Percentiles rank a stretch among this genome's conserved stretches.
Conservation (phyloP, 2,888 invertebrate species). For the Bellardia pandia region DNA sequence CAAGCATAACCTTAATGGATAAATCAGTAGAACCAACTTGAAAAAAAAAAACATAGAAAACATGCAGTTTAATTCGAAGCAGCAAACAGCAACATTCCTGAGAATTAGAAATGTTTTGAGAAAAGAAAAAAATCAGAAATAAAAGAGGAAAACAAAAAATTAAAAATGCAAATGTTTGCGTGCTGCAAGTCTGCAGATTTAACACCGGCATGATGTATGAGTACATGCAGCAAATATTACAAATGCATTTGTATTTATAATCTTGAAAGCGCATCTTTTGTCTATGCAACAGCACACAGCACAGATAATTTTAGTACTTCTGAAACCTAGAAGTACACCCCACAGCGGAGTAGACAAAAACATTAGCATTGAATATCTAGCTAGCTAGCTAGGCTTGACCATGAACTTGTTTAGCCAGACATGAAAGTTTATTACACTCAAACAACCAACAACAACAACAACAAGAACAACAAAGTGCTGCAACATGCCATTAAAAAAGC, state of each 20-base stretch:
- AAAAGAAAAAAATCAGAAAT: neutral
- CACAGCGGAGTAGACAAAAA: neutral
- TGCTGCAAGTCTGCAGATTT: conserved; percentile 35
- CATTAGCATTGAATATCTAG: conserved; percentile 10
- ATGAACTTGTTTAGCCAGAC: conserved; percentile 74
- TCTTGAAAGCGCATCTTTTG: conserved; percentile 59
- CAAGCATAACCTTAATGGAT: conserved; percentile 60
- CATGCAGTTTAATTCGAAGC: conserved; percentile 47
- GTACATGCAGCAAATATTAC: conserved; percentile 44
- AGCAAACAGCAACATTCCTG: conserved; percentile 38
- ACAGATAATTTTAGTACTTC: conserved; percentile 31
- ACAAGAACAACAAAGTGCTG: conserved; percentile 25
- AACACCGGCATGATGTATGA: conserved; percentile 41
- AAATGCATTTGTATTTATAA: conserved; percentile 53
- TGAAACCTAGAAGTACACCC: conserved; percentile 23
- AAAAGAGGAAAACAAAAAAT: neutral
- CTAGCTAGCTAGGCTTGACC: conserved; percentile 67
- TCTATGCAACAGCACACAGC: conserved; percentile 65
- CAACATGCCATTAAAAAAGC: conserved; percentile 30
- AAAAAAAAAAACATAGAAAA: neutral
- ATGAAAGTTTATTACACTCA: conserved; percentile 72
- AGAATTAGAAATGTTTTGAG: conserved; percentile 60
- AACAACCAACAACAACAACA: conserved; percentile 5
- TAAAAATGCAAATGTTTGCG: conserved; percentile 67
- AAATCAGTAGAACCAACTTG: conserved; percentile 26